Base-by-base conservation (phyloP, 2,888 invertebrate species). In the Emmelina monodactyla region DNA sequence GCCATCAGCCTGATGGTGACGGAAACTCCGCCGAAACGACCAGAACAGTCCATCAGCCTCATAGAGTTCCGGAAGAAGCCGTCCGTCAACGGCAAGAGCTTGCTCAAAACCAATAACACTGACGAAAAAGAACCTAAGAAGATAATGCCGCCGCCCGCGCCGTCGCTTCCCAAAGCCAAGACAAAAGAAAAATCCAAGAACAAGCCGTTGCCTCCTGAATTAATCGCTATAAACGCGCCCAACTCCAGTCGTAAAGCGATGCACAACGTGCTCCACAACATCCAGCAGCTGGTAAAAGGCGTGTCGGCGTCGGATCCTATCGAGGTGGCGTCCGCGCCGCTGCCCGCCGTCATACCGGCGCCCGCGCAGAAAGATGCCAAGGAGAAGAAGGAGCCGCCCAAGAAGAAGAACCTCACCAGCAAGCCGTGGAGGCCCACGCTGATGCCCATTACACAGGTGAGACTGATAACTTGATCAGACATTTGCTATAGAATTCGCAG, bases 371-470 rank as follows among this genome's bases (percentile, higher is more conserved):
- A 38, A 11, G 45, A 67, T 45, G 32, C 69, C 45, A 46, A 67
- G 34, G 69, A 71, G 31, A 68, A 72, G 34, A 78, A 80, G 55
- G 62, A 68, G 0, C 13, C 40, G 4, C 45, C 40, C 1, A 80
- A 78, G 49, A 80, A 80, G 41, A 49, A 61, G 9, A 79, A 71
- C 42, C 68, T 79, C 0, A 79, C 85, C 32, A 83, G 82, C 34
- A 88, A 88, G 50, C 86, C 86, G 38, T 89, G 88, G 88, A 72
- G 88, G 37, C 88, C 88, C 0, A 88, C 86, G 3, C 67, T 89
- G 15, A 86, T 89, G 72, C 87, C 88, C 2, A 85, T 88, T 16
- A 83, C 83, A 35, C 67, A 53, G 43, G 79, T 79, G 54, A 60
- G 76, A 58, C 33, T 12, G 9, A 19, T 19, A 19, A 5, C 9